Conservation (phyloP, 2,888 invertebrate genomes). For the Allolobophora icterica region DNA sequence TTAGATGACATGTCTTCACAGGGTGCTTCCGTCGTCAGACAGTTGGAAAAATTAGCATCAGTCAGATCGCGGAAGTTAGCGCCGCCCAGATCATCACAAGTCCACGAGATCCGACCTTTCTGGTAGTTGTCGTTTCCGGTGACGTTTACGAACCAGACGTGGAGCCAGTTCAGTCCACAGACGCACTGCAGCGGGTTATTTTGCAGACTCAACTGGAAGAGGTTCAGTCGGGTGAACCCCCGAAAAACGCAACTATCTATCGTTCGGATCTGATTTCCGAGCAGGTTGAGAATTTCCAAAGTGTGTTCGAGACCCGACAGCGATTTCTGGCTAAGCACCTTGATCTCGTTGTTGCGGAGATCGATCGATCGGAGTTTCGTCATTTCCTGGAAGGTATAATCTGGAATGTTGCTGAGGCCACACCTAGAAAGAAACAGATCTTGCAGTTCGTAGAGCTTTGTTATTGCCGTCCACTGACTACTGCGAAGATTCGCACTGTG, state of each 20-base stretch:
- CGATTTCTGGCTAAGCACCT: neutral
- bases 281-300: constrained; percentile 25
- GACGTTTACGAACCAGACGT: constrained; percentile 13
- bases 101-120: constrained; percentile 5
- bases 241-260: constrained; percentile 15
- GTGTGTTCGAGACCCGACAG: neutral
- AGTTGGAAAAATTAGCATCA: neutral
- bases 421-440: neutral
- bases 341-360: neutral
- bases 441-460: neutral
- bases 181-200: constrained; percentile 29
- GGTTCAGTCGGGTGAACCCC: neutral
- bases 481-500: neutral
- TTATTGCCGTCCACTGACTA: constrained; percentile 10
- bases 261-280: constrained; percentile 13
- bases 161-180: constrained; percentile 27
- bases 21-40: neutral
- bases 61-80: neutral
- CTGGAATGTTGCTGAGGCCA: constrained; percentile 27
- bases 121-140: neutral
- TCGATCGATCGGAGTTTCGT: neutral
- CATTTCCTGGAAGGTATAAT: constrained; percentile 21
- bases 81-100: constrained; percentile 18
- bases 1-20: neutral
- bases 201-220: constrained; percentile 25